These are phyloP conservation scores for Bovichtus diacanthus DNA, from an alignment of 2,797 vertebrate species.

Conservation along the genomic window DNA sequence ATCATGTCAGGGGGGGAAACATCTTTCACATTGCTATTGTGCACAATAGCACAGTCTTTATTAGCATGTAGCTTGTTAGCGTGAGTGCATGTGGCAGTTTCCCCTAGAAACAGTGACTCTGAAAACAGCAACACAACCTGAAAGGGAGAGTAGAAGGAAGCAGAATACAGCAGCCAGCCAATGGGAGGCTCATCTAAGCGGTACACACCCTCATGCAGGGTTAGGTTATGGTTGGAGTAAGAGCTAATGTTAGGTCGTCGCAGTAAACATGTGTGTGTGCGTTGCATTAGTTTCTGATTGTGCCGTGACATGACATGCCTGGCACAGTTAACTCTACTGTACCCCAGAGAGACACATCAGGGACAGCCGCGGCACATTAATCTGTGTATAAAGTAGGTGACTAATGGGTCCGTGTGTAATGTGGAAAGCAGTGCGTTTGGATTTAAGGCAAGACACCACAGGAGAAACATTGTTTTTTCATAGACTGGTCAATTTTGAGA, in stretches of 20 bases:
- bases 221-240: neutral
- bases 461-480: too few species aligned
- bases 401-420: neutral
- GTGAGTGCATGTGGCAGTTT: conserved; percentile 11
- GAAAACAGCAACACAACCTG: conserved; percentile 1
- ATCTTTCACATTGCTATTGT: neutral
- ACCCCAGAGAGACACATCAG: conserved; percentile 13
- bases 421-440: neutral
- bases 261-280: neutral
- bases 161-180: neutral
- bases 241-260: neutral
- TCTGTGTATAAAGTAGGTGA: conserved; percentile 7
- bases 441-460: neutral
- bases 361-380: neutral
- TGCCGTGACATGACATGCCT: neutral
- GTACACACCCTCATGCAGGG: conserved; percentile 15
- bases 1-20: neutral
- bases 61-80: neutral
- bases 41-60: neutral
- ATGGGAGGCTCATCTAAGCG: conserved; percentile 8
- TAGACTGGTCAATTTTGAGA: too few species aligned
- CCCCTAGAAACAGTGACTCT: conserved; percentile 10
- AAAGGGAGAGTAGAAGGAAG: neutral
- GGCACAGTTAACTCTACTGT: conserved; percentile 35
- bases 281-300: neutral